A percentile compares a stretch with the other conserved stretches of the same genome.
Conservation (phyloP, 2,888 invertebrate species). For the Apamea crenata region DNA sequence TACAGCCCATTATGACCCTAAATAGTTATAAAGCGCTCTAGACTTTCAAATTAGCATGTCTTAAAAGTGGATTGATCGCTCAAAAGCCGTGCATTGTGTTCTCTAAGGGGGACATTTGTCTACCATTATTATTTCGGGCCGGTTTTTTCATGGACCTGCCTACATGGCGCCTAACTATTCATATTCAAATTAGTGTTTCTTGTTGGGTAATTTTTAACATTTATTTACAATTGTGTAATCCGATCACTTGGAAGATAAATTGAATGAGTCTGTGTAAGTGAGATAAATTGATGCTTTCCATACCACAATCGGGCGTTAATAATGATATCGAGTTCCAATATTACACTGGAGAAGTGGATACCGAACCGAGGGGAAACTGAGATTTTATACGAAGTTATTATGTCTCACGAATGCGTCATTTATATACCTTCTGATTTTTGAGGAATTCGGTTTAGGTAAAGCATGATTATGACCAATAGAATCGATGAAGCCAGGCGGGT, state of each 20-base stretch:
- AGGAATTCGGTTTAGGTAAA: conserved; percentile 25
- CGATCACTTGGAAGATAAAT: conserved; percentile 80
- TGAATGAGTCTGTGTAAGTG: conserved; percentile 78
- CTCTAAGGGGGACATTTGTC: conserved; percentile 87
- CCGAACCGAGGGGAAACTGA: conserved; percentile 48
- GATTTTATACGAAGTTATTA: conserved; percentile 40
- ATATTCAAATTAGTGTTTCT: conserved; percentile 88
- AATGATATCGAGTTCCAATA: conserved; percentile 70
- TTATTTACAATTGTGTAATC: conserved; percentile 88
- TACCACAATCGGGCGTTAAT: conserved; percentile 74
- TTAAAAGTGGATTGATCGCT: conserved; percentile 85
- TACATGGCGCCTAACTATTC: conserved; percentile 89
- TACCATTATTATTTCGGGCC: conserved; percentile 87
- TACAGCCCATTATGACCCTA: conserved; percentile 74
- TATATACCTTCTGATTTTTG: conserved; percentile 27
- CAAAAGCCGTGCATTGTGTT: conserved; percentile 86
- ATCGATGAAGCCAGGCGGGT: conserved; percentile 52
- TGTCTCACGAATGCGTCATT: conserved; percentile 24
- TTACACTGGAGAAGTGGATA: conserved; percentile 34
- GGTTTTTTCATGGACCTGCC: conserved; percentile 89
- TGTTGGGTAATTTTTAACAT: conserved; percentile 88
- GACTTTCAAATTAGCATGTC: conserved; percentile 87
- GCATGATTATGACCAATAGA: conserved; percentile 57
- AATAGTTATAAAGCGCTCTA: conserved; percentile 80
- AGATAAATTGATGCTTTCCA: conserved; percentile 79